Base-by-base conservation (phyloP, 2,113 vertebrate species). In the Semicossyphus pulcher region DNA sequence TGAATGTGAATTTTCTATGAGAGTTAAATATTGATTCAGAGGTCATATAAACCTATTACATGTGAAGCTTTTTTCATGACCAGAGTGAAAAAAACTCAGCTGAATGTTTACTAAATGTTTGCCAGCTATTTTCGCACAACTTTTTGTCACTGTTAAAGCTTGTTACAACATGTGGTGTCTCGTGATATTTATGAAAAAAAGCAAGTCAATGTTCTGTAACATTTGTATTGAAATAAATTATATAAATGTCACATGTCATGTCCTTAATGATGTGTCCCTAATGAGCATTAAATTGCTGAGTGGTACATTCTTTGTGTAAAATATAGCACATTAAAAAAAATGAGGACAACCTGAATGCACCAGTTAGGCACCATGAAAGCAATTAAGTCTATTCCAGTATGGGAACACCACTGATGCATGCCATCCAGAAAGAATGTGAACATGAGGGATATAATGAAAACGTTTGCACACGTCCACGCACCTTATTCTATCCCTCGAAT, bases 161-260 rank as follows among this genome's bases (percentile, higher is more conserved):
- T 90, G 84, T 90, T 88, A 81, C 83, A 73, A 75, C 45, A 82
- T 77, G 59, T 8, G 53, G 53, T 89, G 79, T 90, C 75, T 39
- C 84, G 73, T 92, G 70, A 53, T 92, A 93, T 94, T 95, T 94
- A 94, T 93, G 81, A 72, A 78, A 69, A 80, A 53, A 72, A 56
- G 45, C 21, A 82, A 77, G 39, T 78, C 61, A 86, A 64, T 87
- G 72, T 85, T 77, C 68, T 52, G 72, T 88, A 78, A 61, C 42
- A 65, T 67, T 91, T 88, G 62, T 89, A 84, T 86, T 90, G 32
- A 87, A 95, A 95, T 93, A 94, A 95, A 94, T 89, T 3, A 90
- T 88, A 44, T 81, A 81, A 85, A 89, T 91, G 67, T 88, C 80
- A 72, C 70, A 80, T 53, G 31, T 60, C 36, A 48, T 39, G 61